A percentile compares a stretch with the other conserved stretches of the same genome.
These are phyloP conservation scores for Syngnathus acus DNA, from an alignment of 2,797 vertebrate species.

Conservation along the genomic window DNA sequence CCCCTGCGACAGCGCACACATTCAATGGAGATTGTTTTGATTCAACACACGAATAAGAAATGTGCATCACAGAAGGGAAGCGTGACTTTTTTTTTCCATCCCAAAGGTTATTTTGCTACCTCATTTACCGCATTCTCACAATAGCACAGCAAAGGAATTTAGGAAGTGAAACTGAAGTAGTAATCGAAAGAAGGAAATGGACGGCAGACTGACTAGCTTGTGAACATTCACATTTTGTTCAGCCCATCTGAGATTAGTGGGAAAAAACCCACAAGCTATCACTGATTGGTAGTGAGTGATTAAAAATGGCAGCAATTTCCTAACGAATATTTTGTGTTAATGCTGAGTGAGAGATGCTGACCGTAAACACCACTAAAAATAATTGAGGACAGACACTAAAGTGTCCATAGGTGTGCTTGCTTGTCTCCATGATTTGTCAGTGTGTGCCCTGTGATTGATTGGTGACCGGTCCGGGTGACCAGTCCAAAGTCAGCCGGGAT, in stretches of 20 bases:
- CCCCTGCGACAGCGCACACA: slow-evolving; percentile 66
- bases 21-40: background rate
- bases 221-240: background rate
- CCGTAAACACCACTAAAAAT: no score
- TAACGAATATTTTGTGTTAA: background rate
- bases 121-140: background rate
- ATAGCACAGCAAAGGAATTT: slow-evolving; percentile 44
- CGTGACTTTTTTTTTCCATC: background rate
- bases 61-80: background rate
- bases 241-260: background rate
- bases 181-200: slow-evolving; percentile 8
- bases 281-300: background rate
- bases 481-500: background rate
- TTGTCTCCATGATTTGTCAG: no score
- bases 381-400: no score
- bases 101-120: background rate
- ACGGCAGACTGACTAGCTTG: background rate
- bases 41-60: slow-evolving; percentile 15
- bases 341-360: no score
- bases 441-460: no score
- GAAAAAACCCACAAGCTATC: background rate
- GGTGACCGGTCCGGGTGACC: background rate
- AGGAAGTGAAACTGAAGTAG: slow-evolving; percentile 66
- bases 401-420: no score
- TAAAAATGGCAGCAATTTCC: background rate